These are phyloP conservation scores for Speoplatyrhinus poulsoni DNA, from an alignment of 2,113 vertebrate species.

Conservation along the genomic window DNA sequence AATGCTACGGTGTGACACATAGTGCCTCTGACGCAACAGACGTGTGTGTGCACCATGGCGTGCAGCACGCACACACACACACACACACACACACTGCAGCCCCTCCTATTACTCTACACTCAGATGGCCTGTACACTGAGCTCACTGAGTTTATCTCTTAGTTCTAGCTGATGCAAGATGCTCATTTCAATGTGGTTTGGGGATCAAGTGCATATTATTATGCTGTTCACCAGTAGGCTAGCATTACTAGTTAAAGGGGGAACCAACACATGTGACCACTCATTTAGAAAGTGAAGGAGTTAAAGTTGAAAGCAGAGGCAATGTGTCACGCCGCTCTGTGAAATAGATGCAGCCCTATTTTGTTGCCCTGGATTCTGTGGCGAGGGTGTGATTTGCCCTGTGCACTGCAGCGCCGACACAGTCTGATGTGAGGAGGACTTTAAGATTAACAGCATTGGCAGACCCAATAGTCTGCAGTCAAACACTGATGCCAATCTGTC, in stretches of 20 bases:
- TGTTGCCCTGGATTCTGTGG: constrained; percentile 41
- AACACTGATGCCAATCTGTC: constrained; percentile 26
- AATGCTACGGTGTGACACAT: constrained; percentile 18
- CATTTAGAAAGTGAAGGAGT: constrained; percentile 1
- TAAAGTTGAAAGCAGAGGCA: constrained; percentile 10
- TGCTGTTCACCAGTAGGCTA: neutral
- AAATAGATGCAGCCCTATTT: constrained; percentile 31
- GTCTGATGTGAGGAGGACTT: constrained; percentile 47
- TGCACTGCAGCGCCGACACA: constrained; percentile 16
- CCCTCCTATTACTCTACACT: neutral
- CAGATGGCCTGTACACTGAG: no score
- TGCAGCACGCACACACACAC: neutral
- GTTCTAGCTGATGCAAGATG: no score
- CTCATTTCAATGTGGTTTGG: no score
- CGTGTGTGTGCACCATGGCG: no score
- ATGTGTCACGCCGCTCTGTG: neutral
- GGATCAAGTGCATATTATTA: neutral
- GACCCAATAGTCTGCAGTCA: constrained; percentile 12
- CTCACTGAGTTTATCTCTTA: no score
- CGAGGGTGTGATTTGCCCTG: constrained; percentile 5
- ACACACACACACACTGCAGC: constrained; percentile 18
- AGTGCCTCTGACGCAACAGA: neutral
- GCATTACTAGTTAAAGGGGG: neutral
- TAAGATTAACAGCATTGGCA: constrained; percentile 40
- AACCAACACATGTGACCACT: neutral